These are phyloP conservation scores for Belgica antarctica DNA, from an alignment of 2,888 invertebrate species.

Conservation along the genomic window DNA sequence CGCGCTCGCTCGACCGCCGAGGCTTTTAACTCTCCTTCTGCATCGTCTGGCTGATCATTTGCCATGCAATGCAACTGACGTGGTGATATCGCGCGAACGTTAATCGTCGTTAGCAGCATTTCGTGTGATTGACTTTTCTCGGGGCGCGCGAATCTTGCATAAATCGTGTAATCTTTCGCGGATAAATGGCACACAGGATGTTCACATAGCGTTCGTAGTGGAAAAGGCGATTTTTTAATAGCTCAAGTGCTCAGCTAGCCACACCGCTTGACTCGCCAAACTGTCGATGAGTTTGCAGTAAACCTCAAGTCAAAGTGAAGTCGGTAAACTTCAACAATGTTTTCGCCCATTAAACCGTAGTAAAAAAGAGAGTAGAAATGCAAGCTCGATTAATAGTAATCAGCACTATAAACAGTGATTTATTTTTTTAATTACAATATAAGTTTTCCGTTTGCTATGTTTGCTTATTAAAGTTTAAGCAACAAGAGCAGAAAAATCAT, in stretches of 20 bases:
- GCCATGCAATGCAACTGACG: not conserved
- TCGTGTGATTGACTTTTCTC: not conserved
- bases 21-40: not conserved
- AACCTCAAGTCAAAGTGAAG: too few species aligned
- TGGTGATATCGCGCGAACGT: not conserved
- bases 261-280: not conserved
- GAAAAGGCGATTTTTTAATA: conserved; percentile 6
- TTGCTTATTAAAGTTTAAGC: conserved; percentile 6
- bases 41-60: not conserved
- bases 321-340: conserved; percentile 25
- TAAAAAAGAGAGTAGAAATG: conserved; percentile 21
- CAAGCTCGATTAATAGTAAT: conserved; percentile 41
- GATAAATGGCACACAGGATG: conserved; percentile 9
- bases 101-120: not conserved
- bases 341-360: conserved; percentile 6
- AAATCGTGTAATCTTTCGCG: not conserved
- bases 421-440: conserved; percentile 42
- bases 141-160: not conserved
- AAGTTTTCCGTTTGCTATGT: not conserved
- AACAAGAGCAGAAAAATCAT: too few species aligned
- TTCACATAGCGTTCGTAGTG: not conserved
- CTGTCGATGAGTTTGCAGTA: conserved; percentile 13
- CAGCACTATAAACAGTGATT: conserved; percentile 43
- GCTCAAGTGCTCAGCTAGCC: not conserved
- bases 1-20: not conserved